phyloP scores from a whole-genome alignment of 2,797 vertebrate genomes.

The Lemur catta region DNA sequence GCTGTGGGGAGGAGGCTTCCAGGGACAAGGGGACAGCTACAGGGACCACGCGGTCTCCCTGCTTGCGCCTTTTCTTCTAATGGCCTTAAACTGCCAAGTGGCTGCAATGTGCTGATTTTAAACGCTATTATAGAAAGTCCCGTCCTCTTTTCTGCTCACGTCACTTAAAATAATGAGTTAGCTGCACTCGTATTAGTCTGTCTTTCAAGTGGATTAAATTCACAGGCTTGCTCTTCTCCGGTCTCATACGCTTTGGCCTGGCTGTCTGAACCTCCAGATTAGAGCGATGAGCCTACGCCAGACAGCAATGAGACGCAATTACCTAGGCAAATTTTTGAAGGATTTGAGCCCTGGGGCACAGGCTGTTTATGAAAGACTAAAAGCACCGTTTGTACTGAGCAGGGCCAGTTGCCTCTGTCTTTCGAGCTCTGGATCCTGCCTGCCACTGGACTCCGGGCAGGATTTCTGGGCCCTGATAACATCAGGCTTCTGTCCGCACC shows the following conservation, averaged over 20 bases:
- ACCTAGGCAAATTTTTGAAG: conserved; percentile 80
- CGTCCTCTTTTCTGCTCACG: conserved; percentile 34
- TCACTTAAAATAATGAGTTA: conserved; percentile 68
- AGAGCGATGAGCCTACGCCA: conserved; percentile 74
- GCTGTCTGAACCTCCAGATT: conserved; percentile 73
- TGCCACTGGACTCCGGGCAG: conserved; percentile 79
- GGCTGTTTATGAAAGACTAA: conserved; percentile 81
- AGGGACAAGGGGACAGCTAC: neutral
- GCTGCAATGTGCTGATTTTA: neutral
- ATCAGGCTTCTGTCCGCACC: conserved; percentile 81
- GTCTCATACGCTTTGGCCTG: conserved; percentile 71
- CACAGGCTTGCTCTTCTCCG: conserved; percentile 55
- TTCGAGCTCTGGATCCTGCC: conserved; percentile 78
- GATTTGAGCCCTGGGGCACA: conserved; percentile 80
- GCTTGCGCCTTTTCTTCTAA: neutral
- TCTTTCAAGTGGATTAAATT: conserved; percentile 76
- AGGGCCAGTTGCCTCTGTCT: conserved; percentile 70
- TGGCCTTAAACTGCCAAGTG: neutral
- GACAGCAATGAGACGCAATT: conserved; percentile 81
- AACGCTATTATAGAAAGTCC: conserved; percentile 62
- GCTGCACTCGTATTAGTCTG: conserved; percentile 55
- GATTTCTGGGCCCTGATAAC: conserved; percentile 82
- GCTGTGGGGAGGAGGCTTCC: neutral
- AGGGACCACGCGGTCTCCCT: rapidly evolving
- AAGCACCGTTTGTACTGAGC: conserved; percentile 73